Evolutionary conservation across 2,888 invertebrate genomes (phyloP), one percentile per base, ranked within the genome.

Genomic region (Nymphalis urticae): DNA sequence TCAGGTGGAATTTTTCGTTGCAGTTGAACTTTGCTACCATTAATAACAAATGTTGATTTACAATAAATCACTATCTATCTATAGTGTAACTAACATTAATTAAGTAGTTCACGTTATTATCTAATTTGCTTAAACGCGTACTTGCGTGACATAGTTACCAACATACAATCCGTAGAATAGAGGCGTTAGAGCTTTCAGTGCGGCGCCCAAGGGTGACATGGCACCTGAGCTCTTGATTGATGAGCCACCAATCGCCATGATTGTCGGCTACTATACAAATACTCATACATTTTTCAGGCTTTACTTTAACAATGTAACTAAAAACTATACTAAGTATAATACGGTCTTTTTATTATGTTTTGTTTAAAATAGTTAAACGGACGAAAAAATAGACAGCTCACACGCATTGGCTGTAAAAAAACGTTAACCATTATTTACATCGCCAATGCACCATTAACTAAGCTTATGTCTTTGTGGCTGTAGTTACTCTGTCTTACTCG

Each of bases 191-290:
- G 61, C 66, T 72, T 66, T 64, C 64, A 72, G 64, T 27, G 21
- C 16, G 59, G 13, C 36, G 65, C 36, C 53, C 64, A 62, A 70
- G 54, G 73, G 66, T 73, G 74, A 74, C 75, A 72, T 74, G 81
- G 85, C 92, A 92, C 92, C 92, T 92, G 92, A 80, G 87, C 80
- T 88, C 80, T 81, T 91, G 92, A 92, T 92, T 91, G 92, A 92
- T 92, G 91, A 91, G 83, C 79, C 82, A 82, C 77, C 88, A 84
- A 86, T 86, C 82, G 85, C 83, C 82, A 87, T 89, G 89, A 89
- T 90, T 88, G 68, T 74, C 64, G 70, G 53, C 68, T 48, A 16
- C 61, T 36, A 62, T 53, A 54, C 42, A n/a, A 42, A 27, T 32
- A 58, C 58, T n/a, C 21, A 9, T 10, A 42, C 42, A 42, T 42